Conservation (phyloP, 2,113 vertebrate species). For the Ariopsis seemanni region DNA sequence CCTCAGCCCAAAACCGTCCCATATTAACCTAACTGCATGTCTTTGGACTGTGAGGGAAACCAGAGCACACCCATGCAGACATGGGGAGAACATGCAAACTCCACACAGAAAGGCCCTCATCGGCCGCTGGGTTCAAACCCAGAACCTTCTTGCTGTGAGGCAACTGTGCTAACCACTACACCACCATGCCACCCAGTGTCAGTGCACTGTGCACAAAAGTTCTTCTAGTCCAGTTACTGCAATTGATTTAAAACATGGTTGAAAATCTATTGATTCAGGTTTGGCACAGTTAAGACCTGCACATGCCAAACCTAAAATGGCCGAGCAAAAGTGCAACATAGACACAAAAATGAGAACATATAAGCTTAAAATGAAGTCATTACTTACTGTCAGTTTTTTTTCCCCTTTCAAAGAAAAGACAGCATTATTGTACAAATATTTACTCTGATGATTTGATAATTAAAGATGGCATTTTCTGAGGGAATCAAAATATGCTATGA, state of each 20-base stretch:
- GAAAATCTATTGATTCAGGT: neutral
- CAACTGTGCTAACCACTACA: too few species aligned
- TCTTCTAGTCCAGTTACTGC: neutral
- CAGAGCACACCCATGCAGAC: too few species aligned
- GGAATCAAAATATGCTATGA: neutral
- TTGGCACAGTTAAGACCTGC: neutral
- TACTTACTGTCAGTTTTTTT: neutral
- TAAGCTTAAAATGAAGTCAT: neutral
- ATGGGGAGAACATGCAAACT: too few species aligned
- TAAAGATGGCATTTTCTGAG: neutral
- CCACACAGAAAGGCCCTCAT: too few species aligned
- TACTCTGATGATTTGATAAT: neutral
- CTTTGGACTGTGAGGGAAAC: too few species aligned
- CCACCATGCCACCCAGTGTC: neutral
- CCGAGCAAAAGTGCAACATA: neutral
- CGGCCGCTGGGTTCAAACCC: too few species aligned
- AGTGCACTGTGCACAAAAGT: neutral
- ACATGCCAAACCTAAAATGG: neutral
- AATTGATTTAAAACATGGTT: neutral
- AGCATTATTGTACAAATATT: neutral
- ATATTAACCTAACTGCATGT: too few species aligned
- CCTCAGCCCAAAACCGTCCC: too few species aligned
- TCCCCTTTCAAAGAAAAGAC: neutral
- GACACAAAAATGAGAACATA: neutral
- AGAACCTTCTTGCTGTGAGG: too few species aligned